These are phyloP conservation scores for Corythornis cristatus DNA, from an alignment of 2,113 vertebrate genomes.

Conservation along the genomic window DNA sequence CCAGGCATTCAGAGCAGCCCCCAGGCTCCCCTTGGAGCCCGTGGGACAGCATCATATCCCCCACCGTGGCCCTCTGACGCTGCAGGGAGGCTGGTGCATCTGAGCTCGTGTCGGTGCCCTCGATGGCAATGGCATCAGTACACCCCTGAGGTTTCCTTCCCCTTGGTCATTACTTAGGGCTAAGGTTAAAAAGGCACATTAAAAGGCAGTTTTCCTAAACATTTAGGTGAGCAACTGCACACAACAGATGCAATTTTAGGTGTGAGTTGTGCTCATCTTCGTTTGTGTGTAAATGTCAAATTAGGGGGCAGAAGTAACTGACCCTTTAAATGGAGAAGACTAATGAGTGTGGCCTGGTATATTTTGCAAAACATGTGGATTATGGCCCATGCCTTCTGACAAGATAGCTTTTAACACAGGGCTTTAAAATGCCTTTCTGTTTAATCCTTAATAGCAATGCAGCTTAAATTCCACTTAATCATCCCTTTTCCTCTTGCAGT, in stretches of 20 bases:
- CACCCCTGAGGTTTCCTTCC: background rate
- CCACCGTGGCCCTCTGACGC: background rate
- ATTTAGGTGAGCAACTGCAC: background rate
- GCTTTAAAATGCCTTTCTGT: slow-evolving; percentile 4
- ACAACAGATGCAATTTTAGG: background rate
- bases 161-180: background rate
- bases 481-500: slow-evolving; percentile 31
- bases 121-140: background rate
- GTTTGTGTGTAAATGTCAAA: background rate
- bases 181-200: background rate
- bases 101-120: background rate
- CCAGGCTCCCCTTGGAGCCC: background rate
- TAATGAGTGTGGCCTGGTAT: background rate
- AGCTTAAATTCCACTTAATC: slow-evolving; percentile 42
- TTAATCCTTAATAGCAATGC: slow-evolving; percentile 32
- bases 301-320: background rate
- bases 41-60: background rate
- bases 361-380: background rate
- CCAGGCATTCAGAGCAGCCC: background rate
- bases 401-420: background rate
- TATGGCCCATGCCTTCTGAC: background rate
- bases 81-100: background rate
- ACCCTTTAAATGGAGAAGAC: background rate
- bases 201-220: background rate
- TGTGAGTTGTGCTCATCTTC: background rate